Evolutionary conservation across 2,113 vertebrate species (phyloP).

Genomic region (Tupaia tana): DNA sequence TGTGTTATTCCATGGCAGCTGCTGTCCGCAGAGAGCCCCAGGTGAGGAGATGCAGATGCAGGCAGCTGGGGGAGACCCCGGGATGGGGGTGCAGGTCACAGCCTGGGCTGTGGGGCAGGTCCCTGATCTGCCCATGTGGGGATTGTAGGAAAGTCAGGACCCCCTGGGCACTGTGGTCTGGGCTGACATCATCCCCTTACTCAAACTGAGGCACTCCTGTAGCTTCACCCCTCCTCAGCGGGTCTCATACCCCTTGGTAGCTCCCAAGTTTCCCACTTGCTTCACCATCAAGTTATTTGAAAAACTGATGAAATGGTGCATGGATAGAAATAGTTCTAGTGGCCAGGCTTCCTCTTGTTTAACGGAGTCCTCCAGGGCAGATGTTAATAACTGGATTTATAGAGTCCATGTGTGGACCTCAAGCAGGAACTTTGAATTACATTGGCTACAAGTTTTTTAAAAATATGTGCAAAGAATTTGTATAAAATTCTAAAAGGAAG

Average conservation of each 20-base stretch:
- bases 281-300: background rate
- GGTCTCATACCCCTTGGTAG: background rate
- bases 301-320: background rate
- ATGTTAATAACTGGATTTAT: constrained; percentile 1
- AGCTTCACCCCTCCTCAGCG: background rate
- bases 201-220: background rate
- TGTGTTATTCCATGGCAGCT: background rate
- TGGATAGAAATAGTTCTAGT: background rate
- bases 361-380: background rate
- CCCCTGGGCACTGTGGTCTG: too few relatives aligned
- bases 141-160: background rate
- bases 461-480: background rate
- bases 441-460: background rate
- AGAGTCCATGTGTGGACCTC: background rate
- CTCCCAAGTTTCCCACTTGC: background rate
- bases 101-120: background rate
- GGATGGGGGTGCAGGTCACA: background rate
- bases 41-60: background rate
- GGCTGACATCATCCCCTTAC: background rate
- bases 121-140: background rate
- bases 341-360: background rate
- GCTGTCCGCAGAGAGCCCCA: rapidly evolving
- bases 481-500: too few relatives aligned
- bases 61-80: background rate
- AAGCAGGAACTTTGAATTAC: background rate